Evolutionary conservation across 2,888 invertebrate genomes (phyloP), one percentile per base, ranked within the genome.

Genomic region (Caenorhabditis auriculariae): DNA sequence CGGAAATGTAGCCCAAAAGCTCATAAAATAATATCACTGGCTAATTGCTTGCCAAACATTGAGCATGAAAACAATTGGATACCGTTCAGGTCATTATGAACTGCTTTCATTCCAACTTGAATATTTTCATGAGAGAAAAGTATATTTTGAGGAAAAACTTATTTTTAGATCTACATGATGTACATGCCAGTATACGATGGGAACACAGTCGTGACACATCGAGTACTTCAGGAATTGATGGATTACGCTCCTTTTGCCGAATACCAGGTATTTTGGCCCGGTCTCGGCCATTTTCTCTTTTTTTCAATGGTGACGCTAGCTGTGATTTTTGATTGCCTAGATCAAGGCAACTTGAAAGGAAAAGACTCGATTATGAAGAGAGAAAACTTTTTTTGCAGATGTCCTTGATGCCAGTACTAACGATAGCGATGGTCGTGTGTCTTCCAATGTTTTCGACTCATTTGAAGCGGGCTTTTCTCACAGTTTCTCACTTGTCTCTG

Each of bases 241-340:
- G 58, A 63, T 4, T 63, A 52, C 28, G 28, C 63, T 0, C 46
- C 55, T 9, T 58, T 49, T 24, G 52, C 54, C 1, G 63, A 63
- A 17, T 39, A 51, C 28, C 57, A 60, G 45, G 60, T 60, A 26
- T 19, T 23, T 37, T 44, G n/a, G n/a, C n/a, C n/a, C n/a, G n/a
- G n/a, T n/a, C n/a, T n/a, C n/a, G n/a, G n/a, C n/a, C n/a, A n/a
- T n/a, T n/a, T n/a, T n/a, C n/a, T n/a, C n/a, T n/a, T n/a, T n/a
- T n/a, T n/a, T n/a, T n/a, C n/a, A n/a, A n/a, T n/a, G n/a, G n/a
- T n/a, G n/a, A n/a, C n/a, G n/a, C n/a, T n/a, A n/a, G n/a, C n/a
- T n/a, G n/a, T n/a, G n/a, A n/a, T n/a, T n/a, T n/a, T n/a, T n/a
- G n/a, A n/a, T n/a, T n/a, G n/a, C n/a, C n/a, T n/a, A n/a, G n/a